phyloP scores from a whole-genome alignment of 1,140 invertebrate genomes.

The Wiebesia pumilae region DNA sequence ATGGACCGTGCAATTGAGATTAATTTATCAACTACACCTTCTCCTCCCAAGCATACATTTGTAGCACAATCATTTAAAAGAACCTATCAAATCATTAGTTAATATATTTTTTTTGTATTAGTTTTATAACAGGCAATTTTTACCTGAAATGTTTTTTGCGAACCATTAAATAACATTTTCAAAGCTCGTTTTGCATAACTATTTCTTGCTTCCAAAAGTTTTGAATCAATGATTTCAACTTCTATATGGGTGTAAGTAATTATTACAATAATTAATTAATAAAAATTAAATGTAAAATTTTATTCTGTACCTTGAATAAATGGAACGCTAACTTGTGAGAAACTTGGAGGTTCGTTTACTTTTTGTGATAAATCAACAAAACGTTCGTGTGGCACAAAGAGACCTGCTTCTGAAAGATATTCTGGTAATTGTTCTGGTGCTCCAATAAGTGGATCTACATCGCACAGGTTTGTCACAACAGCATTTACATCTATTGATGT shows the following conservation, averaged over 20 bases:
- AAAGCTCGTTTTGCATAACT: conserved; percentile 71
- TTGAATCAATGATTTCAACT: conserved; percentile 67
- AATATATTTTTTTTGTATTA: conserved; percentile 11
- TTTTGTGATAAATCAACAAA: conserved; percentile 65
- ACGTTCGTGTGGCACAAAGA: conserved; percentile 70
- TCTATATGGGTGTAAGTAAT: conserved; percentile 58
- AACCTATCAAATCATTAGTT: conserved; percentile 60
- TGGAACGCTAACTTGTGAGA: conserved; percentile 66
- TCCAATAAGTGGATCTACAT: conserved; percentile 70
- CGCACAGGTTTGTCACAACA: conserved; percentile 70
- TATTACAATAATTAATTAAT: conserved; percentile 14
- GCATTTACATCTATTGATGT: conserved; percentile 70
- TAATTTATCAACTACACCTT: conserved; percentile 72
- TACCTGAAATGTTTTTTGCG: conserved; percentile 73
- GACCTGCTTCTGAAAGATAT: conserved; percentile 69
- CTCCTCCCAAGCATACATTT: conserved; percentile 67
- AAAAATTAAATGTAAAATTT: conserved; percentile 14
- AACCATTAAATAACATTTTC: conserved; percentile 72
- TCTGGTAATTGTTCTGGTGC: conserved; percentile 67
- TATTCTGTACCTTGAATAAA: conserved; percentile 65
- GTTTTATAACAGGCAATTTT: conserved; percentile 2
- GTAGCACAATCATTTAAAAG: conserved; percentile 71
- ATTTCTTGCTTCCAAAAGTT: conserved; percentile 67
- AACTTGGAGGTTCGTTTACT: conserved; percentile 64
- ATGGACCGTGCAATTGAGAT: conserved; percentile 71